Evolutionary conservation across 2,888 invertebrate genomes (phyloP).

Genomic region (Leptothorax acervorum): DNA sequence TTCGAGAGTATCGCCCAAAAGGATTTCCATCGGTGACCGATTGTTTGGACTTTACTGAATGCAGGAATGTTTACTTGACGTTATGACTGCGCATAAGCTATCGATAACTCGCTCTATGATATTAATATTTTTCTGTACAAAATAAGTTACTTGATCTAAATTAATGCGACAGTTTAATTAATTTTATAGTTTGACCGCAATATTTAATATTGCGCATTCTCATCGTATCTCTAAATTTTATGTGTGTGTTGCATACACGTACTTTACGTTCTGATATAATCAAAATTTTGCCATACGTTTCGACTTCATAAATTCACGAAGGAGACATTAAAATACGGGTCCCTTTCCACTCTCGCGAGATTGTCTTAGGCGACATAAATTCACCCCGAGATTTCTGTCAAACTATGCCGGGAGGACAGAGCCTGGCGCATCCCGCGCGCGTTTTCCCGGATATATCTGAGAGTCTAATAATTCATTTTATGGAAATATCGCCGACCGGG

Average conservation of each 20-base stretch:
- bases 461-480: slow-evolving; percentile 82
- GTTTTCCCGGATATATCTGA: slow-evolving; percentile 61
- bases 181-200: neutral
- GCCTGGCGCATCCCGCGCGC: slow-evolving; percentile 58
- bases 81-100: neutral
- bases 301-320: slow-evolving; percentile 50
- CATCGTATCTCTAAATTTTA: neutral
- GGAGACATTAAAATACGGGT: slow-evolving; percentile 50
- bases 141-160: neutral
- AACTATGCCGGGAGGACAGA: slow-evolving; percentile 40
- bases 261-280: slow-evolving; percentile 14
- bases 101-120: neutral
- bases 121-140: neutral
- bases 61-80: neutral
- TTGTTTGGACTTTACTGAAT: slow-evolving; percentile 27
- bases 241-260: neutral
- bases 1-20: slow-evolving; percentile 50
- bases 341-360: slow-evolving; percentile 26
- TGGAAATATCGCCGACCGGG: slow-evolving; percentile 75
- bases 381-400: slow-evolving; percentile 54
- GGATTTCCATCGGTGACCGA: slow-evolving; percentile 27
- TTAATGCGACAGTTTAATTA: neutral
- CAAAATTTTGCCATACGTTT: slow-evolving; percentile 46
- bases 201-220: neutral
- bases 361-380: slow-evolving; percentile 55